Evolutionary conservation across 2,113 vertebrate species (phyloP).

Genomic region (Helogale parvula): DNA sequence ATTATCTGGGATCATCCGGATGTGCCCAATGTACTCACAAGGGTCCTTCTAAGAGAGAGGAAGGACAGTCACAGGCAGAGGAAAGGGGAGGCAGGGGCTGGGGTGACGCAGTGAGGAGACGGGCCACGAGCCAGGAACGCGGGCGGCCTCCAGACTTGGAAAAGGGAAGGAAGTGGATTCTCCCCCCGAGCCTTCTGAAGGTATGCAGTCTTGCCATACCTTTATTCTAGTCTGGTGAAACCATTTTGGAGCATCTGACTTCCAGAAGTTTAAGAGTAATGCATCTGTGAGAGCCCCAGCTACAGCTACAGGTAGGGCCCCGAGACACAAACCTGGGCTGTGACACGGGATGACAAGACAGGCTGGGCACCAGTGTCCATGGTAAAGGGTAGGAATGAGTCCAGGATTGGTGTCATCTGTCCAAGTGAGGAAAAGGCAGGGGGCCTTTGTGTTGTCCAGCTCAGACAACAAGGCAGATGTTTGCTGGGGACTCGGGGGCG

Average conservation of each 20-base stretch:
- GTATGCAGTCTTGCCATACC: background rate
- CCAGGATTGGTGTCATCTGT: background rate
- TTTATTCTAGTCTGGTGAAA: background rate
- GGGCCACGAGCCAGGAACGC: background rate
- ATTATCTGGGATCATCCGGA: background rate
- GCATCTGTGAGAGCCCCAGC: background rate
- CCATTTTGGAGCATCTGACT: background rate
- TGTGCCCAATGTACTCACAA: background rate
- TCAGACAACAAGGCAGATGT: background rate
- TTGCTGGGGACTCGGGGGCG: background rate
- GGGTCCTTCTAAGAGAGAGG: background rate
- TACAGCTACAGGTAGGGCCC: background rate
- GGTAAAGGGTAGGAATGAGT: background rate
- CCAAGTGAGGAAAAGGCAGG: background rate
- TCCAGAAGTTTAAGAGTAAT: background rate
- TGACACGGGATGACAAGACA: background rate
- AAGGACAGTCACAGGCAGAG: background rate
- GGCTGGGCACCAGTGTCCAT: background rate
- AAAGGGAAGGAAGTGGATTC: background rate
- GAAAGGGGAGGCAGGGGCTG: accelerated
- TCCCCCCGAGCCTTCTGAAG: accelerated
- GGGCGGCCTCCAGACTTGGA: background rate
- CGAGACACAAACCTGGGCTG: background rate
- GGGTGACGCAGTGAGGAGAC: background rate
- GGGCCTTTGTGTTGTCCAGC: background rate